Base-by-base conservation (phyloP, 2,888 invertebrate genomes). In the Yponomeuta evonymella region DNA sequence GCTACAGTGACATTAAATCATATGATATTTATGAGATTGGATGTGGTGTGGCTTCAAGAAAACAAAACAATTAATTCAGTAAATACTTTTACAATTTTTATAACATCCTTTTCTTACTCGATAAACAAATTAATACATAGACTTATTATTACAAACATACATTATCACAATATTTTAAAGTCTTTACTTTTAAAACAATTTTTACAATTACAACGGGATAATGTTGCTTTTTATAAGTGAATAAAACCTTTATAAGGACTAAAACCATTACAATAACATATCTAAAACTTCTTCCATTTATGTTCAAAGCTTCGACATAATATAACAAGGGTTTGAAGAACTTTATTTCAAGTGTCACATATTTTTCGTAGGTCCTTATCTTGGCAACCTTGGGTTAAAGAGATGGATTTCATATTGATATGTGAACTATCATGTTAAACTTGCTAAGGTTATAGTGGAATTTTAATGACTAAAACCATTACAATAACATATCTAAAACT, bases 101-200 rank as follows among this genome's bases (percentile, higher is more conserved):
- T 89, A 87, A 87, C 84, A 86, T 83, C 74, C 73, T 77, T 75
- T 78, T 77, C 76, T 81, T 43, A 67, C 23, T 36, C 8, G 5
- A 68, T 68, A 68, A 23, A 68, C 29, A 43, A 29, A 68, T 68
- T 12, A 51, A 36, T 68, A 43, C 5, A 43, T 81, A 83, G 82
- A 68, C 71, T 83, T 84, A 83, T 75, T 43, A 81, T 58, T 15
- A 81, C 83, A 82, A 81, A 86, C 83, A 83, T 75, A 84, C 82
- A 80, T 68, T 90, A 90, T 90, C 90, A 90, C 90, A 90, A 89
- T 90, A 90, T 84, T 89, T 87, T 83, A 81, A 84, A 89, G 87
- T 89, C 88, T 88, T 88, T 84, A 83, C 43, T 81, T 68, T 81
- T 79, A 74, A 74, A 73, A 75, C 80, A 81, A 79, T 70, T 12